Conservation (phyloP, 2,113 vertebrate species). For the Myodes glareolus region DNA sequence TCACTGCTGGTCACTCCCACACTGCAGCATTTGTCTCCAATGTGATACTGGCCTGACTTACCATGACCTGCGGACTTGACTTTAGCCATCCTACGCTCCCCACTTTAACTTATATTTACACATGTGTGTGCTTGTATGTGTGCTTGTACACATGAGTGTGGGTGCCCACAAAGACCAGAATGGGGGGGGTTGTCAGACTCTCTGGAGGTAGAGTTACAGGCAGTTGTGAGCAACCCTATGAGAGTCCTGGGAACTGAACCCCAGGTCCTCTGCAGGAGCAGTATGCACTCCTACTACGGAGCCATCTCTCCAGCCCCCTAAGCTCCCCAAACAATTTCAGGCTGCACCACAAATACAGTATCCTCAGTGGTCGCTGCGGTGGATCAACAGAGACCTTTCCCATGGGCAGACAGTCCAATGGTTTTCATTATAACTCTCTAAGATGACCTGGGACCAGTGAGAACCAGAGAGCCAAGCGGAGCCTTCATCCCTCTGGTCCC, state of each 20-base stretch:
- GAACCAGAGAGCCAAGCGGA: neutral
- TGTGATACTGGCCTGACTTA: neutral
- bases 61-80: neutral
- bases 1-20: neutral
- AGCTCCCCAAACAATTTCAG: neutral
- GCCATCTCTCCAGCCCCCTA: neutral
- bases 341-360: neutral
- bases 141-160: no score
- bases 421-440: neutral
- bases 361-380: neutral
- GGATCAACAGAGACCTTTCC: neutral
- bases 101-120: neutral
- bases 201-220: neutral
- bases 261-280: neutral
- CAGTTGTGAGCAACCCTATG: neutral
- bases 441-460: neutral
- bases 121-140: neutral
- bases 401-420: neutral
- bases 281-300: neutral
- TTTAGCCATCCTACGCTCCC: neutral
- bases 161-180: neutral
- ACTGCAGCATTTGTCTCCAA: neutral
- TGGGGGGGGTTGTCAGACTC: neutral
- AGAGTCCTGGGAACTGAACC: neutral
- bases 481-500: neutral